Conservation (phyloP, 2,888 invertebrate genomes). For the Phalera bucephala region DNA sequence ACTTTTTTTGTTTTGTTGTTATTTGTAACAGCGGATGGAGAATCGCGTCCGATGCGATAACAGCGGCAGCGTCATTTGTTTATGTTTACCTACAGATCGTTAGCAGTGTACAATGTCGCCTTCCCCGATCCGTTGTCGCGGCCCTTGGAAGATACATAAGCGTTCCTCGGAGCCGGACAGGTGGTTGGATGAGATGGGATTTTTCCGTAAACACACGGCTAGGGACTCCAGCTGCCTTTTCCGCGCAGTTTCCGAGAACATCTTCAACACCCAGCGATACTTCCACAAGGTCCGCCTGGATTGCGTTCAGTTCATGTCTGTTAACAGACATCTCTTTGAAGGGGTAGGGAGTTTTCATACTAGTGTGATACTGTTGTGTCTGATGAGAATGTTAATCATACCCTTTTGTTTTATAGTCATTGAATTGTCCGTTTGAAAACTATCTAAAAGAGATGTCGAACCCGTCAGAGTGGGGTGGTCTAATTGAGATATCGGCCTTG, state of each 20-base stretch:
- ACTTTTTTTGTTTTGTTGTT: conserved; percentile 11
- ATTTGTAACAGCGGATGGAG: conserved; percentile 15
- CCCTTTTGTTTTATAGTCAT: conserved; percentile 80
- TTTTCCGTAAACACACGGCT: conserved; percentile 94
- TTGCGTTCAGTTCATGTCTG: conserved; percentile 88
- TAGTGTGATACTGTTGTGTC: conserved; percentile 19
- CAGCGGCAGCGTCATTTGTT: conserved; percentile 69
- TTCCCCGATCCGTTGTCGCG: conserved; percentile 74
- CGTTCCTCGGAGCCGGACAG: conserved; percentile 85
- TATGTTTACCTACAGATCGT: conserved; percentile 79
- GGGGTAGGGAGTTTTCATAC: conserved; percentile 71
- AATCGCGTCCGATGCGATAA: conserved; percentile 23
- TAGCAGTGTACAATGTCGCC: conserved; percentile 70
- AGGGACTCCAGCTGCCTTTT: conserved; percentile 95
- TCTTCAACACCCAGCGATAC: conserved; percentile 86
- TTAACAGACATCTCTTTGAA: conserved; percentile 85
- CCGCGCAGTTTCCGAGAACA: conserved; percentile 94
- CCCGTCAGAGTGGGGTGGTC: conserved; percentile 87
- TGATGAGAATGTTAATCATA: conserved; percentile 24
- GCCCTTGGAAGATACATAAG: conserved; percentile 75
- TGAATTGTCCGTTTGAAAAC: conserved; percentile 85
- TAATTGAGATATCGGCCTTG: conserved; percentile 87
- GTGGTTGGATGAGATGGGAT: conserved; percentile 90
- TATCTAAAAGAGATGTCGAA: conserved; percentile 88
- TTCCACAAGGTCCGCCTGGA: conserved; percentile 89